These are phyloP conservation scores for Battus philenor DNA, from an alignment of 1,140 invertebrate species.

Conservation along the genomic window DNA sequence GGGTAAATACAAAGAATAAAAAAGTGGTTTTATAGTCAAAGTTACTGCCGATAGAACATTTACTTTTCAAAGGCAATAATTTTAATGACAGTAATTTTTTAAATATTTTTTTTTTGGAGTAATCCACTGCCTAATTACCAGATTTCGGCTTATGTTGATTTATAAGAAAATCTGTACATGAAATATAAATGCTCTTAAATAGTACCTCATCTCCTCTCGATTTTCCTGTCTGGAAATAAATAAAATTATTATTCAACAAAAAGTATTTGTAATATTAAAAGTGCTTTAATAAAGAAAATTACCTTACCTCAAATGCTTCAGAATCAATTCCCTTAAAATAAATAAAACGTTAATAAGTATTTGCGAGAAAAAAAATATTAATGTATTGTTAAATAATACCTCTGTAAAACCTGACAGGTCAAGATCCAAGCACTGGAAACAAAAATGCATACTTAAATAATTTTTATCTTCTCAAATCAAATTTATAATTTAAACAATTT, in stretches of 20 bases:
- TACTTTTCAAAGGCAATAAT: too few relatives aligned
- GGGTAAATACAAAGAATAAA: too few relatives aligned
- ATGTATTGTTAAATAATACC: slow-evolving; percentile 27
- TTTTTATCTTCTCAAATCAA: background rate
- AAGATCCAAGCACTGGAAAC: slow-evolving; percentile 56
- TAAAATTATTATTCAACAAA: slow-evolving; percentile 13
- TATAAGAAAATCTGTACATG: too few relatives aligned
- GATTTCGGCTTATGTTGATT: too few relatives aligned
- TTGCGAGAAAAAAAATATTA: slow-evolving; percentile 8
- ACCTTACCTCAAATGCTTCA: slow-evolving; percentile 53
- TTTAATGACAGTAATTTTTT: too few relatives aligned
- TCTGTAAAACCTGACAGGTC: slow-evolving; percentile 58
- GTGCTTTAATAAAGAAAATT: too few relatives aligned
- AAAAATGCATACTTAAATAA: slow-evolving; percentile 11
- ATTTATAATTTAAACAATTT: background rate
- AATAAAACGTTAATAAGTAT: slow-evolving; percentile 20
- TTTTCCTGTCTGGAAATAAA: slow-evolving; percentile 40
- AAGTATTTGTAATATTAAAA: too few relatives aligned
- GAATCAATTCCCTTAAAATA: slow-evolving; percentile 58
- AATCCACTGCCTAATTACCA: too few relatives aligned
- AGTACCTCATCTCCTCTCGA: slow-evolving; percentile 36
- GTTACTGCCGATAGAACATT: too few relatives aligned
- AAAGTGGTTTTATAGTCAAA: too few relatives aligned
- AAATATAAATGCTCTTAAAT: too few relatives aligned
- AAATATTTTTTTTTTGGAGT: too few relatives aligned